Evolutionary conservation across 1,140 invertebrate species (phyloP).

Genomic region (Cotesia typhae): DNA sequence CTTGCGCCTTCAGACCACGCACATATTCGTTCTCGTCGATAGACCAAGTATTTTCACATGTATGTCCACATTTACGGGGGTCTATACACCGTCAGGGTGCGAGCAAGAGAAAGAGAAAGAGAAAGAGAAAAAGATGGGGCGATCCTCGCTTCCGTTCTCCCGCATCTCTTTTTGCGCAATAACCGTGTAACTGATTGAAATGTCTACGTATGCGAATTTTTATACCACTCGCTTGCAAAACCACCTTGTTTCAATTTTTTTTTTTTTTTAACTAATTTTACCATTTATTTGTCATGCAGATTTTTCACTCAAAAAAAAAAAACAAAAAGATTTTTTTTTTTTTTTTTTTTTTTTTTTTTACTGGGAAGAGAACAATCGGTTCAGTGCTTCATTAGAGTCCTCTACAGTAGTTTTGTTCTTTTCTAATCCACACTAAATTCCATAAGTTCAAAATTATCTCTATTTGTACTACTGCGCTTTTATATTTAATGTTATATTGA

Average conservation of each 20-base stretch:
- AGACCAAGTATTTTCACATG: slow-evolving; percentile 26
- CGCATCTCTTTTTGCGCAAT: slow-evolving; percentile 21
- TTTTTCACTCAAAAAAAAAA: neutral
- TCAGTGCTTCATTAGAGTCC: slow-evolving; percentile 20
- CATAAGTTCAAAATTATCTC: too few relatives aligned
- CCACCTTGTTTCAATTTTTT: slow-evolving; percentile 1
- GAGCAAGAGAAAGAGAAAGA: neutral
- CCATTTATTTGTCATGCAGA: slow-evolving; percentile 19
- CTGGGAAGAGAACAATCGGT: slow-evolving; percentile 10
- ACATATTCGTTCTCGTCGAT: slow-evolving; percentile 26
- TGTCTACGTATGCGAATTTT: slow-evolving; percentile 27
- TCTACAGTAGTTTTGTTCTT: neutral
- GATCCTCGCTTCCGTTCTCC: neutral
- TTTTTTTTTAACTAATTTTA: slow-evolving; percentile 21
- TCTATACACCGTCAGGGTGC: neutral
- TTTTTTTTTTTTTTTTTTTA: slow-evolving; percentile 6
- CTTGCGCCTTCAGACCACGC: slow-evolving; percentile 13
- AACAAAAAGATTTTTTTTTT: slow-evolving; percentile 8
- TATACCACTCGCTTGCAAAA: slow-evolving; percentile 20
- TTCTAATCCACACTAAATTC: neutral
- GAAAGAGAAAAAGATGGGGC: neutral
- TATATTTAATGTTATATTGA: too few relatives aligned
- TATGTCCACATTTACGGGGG: too few relatives aligned
- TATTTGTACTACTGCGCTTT: too few relatives aligned
- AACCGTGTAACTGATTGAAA: slow-evolving; percentile 33